Conservation (phyloP, 1,140 invertebrate genomes). For the Lasioglossum albipes region DNA sequence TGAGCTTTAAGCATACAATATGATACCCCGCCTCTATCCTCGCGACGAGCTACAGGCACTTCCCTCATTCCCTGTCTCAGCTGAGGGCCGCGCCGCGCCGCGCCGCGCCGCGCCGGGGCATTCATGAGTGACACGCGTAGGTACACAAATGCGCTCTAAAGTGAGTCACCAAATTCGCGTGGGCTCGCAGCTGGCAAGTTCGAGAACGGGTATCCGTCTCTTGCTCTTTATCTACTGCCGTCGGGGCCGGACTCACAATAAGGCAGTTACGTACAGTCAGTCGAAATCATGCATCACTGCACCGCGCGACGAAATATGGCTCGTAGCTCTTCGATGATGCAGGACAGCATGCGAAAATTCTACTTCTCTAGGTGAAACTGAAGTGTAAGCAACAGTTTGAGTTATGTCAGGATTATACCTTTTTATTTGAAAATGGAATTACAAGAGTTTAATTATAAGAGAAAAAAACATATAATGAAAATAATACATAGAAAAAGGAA, state of each 20-base stretch:
- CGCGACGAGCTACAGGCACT: neutral
- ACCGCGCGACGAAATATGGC: no score
- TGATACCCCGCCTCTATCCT: conserved; percentile 39
- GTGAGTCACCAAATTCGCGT: conserved; percentile 66
- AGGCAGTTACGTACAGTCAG: no score
- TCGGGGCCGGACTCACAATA: conserved; percentile 48
- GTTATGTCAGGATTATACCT: no score
- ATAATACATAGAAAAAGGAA: no score
- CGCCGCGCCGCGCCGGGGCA: conserved; percentile 8
- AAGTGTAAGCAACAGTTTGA: no score
- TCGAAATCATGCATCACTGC: no score
- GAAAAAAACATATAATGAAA: no score
- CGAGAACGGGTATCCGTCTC: conserved; percentile 55
- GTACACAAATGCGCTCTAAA: conserved; percentile 35
- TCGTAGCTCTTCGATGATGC: no score
- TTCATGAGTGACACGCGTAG: conserved; percentile 56
- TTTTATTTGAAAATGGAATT: no score
- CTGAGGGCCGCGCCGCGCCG: conserved; percentile 3
- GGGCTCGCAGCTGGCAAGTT: conserved; percentile 49
- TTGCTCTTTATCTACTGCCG: conserved; percentile 61
- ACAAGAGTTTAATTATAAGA: no score
- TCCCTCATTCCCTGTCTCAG: neutral
- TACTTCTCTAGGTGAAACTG: no score
- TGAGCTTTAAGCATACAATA: conserved; percentile 36
- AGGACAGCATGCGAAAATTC: no score